Conservation (phyloP, 2,888 invertebrate genomes). For the Zygothrica quintamaculata region DNA sequence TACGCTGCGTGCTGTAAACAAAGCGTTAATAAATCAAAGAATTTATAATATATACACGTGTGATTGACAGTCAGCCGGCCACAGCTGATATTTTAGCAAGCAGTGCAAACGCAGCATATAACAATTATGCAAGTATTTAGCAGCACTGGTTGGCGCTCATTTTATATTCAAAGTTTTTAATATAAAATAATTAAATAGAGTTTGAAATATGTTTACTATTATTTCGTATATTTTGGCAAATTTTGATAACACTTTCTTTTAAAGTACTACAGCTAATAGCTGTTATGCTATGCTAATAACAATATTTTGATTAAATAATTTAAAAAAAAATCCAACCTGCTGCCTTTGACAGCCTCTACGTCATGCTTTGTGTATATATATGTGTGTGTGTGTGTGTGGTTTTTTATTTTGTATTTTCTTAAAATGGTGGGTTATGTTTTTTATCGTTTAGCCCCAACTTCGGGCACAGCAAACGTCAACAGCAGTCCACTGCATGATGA, state of each 20-base stretch:
- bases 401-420: slow-evolving; percentile 22
- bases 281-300: slow-evolving; percentile 47
- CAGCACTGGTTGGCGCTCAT: too few species aligned
- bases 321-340: slow-evolving; percentile 39
- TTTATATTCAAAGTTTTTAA: neutral
- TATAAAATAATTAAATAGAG: neutral
- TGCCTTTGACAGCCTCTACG: slow-evolving; percentile 42
- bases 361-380: slow-evolving; percentile 22
- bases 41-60: too few species aligned
- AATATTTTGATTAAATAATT: slow-evolving; percentile 39
- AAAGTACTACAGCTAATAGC: slow-evolving; percentile 42
- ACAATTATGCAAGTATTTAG: too few species aligned
- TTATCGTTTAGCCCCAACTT: slow-evolving; percentile 68
- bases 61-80: too few species aligned
- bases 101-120: too few species aligned
- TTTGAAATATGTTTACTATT: slow-evolving; percentile 15
- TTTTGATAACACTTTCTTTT: slow-evolving; percentile 54
- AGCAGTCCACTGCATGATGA: slow-evolving; percentile 59
- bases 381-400: slow-evolving; percentile 16
- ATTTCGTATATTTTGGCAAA: slow-evolving; percentile 53
- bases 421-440: slow-evolving; percentile 47
- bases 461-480: slow-evolving; percentile 74
- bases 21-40: too few species aligned
- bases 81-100: too few species aligned
- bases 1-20: too few species aligned